Base-by-base conservation (phyloP, 64 coral and sea anemone species). In the Cladopsammia gracilis region DNA sequence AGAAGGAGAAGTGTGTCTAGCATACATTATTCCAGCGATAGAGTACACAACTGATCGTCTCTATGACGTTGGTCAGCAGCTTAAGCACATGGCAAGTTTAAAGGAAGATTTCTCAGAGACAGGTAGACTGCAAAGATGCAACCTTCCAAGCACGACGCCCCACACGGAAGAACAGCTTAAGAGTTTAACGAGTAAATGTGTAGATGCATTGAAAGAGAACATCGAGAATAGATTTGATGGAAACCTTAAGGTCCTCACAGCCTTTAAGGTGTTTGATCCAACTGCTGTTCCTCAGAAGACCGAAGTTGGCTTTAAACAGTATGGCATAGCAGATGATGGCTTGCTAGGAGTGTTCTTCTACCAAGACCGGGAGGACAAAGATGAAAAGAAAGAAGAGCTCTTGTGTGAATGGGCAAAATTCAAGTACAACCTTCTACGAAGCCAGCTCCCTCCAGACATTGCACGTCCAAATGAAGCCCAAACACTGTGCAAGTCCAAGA, bases 401-500 rank as follows among this genome's bases (percentile, higher is more conserved):
- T 24, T 71, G 14, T 79, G 48, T 70, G 85, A 87, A 49, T 93
- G 91, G 61, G 42, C 70, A n/a, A 93, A 93, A 22, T 86, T 93
- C 82, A 93, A 93, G 48, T 93, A 93, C 92, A 93, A 93, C 25
- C 57, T 94, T n/a, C 20, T 89, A 46, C 52, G 73, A 84, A 73
- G 54, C 24, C 24, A 77, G 73, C 44, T 85, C 15, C 87, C 87
- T 78, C n/a, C n/a, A 22, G 76, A 75, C 20, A 73, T 81, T 45
- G 15, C 56, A 42, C 25, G 51, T 2, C 90, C 90, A 47, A 57
- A 19, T 3, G 19, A 91, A 57, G 64, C n/a, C n/a, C n/a, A n/a
- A n/a, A 82, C 64, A 23, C 22, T 47, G 6, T 50, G 16, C 34
- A 75, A 47, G 10, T 56, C 10, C 47, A 85, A 92, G 52, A 86